Evolutionary conservation across 1,140 invertebrate species (phyloP).

Genomic region (Meloidogyne floridensis): DNA sequence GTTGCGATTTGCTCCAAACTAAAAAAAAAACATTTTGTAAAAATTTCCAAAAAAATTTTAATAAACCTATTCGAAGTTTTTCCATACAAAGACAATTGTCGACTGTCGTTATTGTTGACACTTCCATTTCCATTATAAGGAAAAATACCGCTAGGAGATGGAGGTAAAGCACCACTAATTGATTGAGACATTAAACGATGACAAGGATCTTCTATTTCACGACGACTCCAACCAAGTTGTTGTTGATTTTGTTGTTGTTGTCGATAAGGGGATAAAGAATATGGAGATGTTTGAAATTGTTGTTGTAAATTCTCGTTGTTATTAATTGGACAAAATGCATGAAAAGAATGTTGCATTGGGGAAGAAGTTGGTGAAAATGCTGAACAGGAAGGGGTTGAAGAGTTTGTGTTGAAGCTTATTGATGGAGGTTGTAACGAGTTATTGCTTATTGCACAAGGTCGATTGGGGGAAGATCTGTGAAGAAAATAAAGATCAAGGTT

Average conservation of each 20-base stretch:
- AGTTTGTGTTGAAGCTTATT: not conserved
- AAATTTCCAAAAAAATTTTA: not conserved
- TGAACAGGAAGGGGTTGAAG: not conserved
- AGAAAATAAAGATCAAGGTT: not conserved
- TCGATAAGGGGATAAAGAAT: not conserved
- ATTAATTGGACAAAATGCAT: conserved; percentile 8
- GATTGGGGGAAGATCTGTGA: not conserved
- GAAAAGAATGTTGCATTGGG: conserved; percentile 17
- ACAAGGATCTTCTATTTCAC: not conserved
- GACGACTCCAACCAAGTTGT: not conserved
- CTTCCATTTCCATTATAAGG: not conserved
- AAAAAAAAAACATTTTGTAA: not conserved
- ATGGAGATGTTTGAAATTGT: not conserved
- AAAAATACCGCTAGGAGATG: not conserved
- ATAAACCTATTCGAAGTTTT: not conserved
- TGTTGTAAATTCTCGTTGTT: not conserved
- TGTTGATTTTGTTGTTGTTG: not conserved
- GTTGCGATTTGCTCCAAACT: not conserved
- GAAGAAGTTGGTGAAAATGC: not conserved
- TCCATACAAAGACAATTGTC: not conserved
- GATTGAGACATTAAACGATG: not conserved
- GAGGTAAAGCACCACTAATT: conserved; percentile 12
- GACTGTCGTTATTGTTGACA: not conserved
- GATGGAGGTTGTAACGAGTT: not conserved
- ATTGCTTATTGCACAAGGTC: not conserved